phyloP scores from a whole-genome alignment of 2,797 vertebrate genomes.

The Ammospiza maritima region DNA sequence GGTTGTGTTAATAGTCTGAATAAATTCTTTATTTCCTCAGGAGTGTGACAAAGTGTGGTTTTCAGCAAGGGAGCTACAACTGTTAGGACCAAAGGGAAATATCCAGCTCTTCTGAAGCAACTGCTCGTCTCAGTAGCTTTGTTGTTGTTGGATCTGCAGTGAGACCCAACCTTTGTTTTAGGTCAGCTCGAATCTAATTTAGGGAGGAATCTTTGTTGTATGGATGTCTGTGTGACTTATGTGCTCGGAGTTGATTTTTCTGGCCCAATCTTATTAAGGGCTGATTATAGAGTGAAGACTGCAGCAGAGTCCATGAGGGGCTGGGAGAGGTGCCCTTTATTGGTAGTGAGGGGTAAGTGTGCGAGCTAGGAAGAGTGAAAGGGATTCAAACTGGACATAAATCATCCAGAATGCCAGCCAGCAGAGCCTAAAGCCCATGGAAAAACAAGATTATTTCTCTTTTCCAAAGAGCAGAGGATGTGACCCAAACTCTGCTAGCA shows the following conservation, averaged over 20 bases:
- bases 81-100: neutral
- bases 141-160: slow-evolving; percentile 14
- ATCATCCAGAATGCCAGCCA: slow-evolving; percentile 51
- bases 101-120: neutral
- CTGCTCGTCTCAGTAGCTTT: neutral
- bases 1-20: neutral
- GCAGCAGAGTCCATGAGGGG: slow-evolving; percentile 46
- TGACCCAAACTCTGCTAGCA: neutral
- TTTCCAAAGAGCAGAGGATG: neutral
- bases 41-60: neutral
- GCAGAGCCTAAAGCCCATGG: neutral
- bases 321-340: slow-evolving; percentile 57
- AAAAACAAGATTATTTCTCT: neutral
- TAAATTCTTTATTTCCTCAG: neutral
- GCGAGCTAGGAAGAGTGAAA: neutral
- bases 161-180: slow-evolving; percentile 57
- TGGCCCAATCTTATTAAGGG: slow-evolving; percentile 72
- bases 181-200: slow-evolving; percentile 70
- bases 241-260: slow-evolving; percentile 60
- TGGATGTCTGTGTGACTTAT: slow-evolving; percentile 72
- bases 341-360: slow-evolving; percentile 12
- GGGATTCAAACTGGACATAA: slow-evolving; percentile 31
- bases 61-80: neutral
- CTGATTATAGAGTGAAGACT: slow-evolving; percentile 66
- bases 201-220: slow-evolving; percentile 43